Percentiles rank a stretch among this genome's conserved stretches.
Evolutionary conservation across 2,888 invertebrate species (phyloP).

Genomic region (Disparrhopalites patrizii): DNA sequence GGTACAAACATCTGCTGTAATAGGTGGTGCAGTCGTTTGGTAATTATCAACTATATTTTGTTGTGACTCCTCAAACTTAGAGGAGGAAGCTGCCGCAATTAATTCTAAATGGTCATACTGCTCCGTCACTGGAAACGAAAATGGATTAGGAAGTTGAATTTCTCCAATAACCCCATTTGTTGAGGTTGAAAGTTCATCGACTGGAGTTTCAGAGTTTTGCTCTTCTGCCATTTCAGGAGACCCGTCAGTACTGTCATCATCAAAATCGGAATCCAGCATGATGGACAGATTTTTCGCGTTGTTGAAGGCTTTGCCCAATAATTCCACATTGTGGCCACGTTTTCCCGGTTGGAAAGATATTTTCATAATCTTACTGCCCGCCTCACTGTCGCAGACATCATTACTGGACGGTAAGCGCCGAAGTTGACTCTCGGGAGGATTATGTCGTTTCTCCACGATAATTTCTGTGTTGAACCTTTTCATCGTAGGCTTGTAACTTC

Average conservation of each 20-base stretch:
- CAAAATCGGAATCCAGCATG: constrained; percentile 8
- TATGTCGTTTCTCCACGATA: background rate
- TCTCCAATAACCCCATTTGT: background rate
- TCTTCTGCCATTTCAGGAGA: background rate
- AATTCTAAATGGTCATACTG: background rate
- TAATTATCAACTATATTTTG: too few relatives aligned
- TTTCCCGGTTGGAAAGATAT: too few relatives aligned
- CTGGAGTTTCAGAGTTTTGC: background rate
- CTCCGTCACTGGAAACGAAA: background rate
- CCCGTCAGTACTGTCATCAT: constrained; percentile 11
- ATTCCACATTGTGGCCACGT: constrained; percentile 2
- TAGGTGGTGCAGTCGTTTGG: too few relatives aligned
- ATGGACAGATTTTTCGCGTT: too few relatives aligned
- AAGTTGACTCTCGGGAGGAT: background rate
- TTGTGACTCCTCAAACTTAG: too few relatives aligned
- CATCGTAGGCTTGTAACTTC: constrained; percentile 1
- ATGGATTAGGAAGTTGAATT: background rate
- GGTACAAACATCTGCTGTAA: background rate
- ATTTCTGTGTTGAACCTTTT: constrained; percentile 10
- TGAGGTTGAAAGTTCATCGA: background rate
- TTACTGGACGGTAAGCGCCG: background rate
- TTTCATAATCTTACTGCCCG: background rate
- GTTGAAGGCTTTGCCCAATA: too few relatives aligned
- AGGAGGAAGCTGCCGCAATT: too few relatives aligned
- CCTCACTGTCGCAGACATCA: too few relatives aligned